Base-by-base conservation (phyloP, 2,888 invertebrate species). In the Agrilus mali region DNA sequence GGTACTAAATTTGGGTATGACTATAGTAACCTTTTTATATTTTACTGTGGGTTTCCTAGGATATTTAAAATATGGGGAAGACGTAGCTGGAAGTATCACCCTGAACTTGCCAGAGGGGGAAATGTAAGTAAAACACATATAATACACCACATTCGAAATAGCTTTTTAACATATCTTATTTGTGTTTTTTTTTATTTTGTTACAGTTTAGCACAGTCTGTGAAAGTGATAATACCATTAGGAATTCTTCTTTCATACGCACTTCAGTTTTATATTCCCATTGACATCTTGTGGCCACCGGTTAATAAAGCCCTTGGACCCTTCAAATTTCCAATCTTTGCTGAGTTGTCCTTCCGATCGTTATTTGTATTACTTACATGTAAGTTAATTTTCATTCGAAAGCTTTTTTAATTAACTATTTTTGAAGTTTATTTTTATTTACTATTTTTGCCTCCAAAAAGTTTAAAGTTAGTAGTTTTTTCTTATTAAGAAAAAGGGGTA, bases 211-310 rank as follows among this genome's bases (percentile, higher is more conserved):
- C 88, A 38, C 81, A 86, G 66, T 73, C 77, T 42, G 89, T 94
- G 15, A 84, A 87, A 60, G 60, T 82, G n/a, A 74, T 88, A 57
- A 90, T 95, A 57, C 84, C 87, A 0, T 52, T 86, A 33, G 89
- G 89, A 10, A 87, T 97, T 47, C 73, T 94, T 51, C 75, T 95
- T 50, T 85, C 92, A 0, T 97, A 94, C 67, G 86, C 93, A 0
- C 74, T 97, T 15, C 96, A 96, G 70, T 86, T 97, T 63, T 96
- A 94, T 66, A 94, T 97, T 34, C 92, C 96, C 0, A 76, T 94
- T 36, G 82, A 82, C 43, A 86, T 96, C 46, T 81, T 92, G 55
- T 90, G 88, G 86, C 90, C 94, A 0, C 64, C 68, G 31, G 65
- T 86, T 22, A 63, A 66, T 42, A 63, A 68, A 40, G 66, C 70